These are phyloP conservation scores for Tenebrio molitor DNA, from an alignment of 1,140 invertebrate genomes.

Conservation along the genomic window DNA sequence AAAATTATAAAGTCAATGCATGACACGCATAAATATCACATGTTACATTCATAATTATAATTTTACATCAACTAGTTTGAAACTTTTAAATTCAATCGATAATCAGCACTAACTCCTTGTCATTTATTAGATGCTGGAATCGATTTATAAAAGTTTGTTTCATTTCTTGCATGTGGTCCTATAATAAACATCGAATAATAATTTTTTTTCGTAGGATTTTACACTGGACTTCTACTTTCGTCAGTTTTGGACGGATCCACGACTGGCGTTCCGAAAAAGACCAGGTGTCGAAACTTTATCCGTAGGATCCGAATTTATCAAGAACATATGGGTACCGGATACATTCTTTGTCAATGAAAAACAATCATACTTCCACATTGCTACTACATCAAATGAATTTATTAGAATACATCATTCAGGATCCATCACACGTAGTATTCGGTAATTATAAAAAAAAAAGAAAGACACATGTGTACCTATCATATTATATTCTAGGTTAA, in stretches of 20 bases:
- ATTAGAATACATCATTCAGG: conserved; percentile 95
- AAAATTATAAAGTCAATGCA: conserved; percentile 11
- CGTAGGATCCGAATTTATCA: conserved; percentile 94
- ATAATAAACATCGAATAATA: neutral
- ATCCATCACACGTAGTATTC: conserved; percentile 94
- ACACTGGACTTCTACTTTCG: conserved; percentile 99
- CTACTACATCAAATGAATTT: conserved; percentile 97
- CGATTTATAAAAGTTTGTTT: neutral
- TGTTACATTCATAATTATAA: too few relatives aligned
- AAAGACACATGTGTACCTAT: neutral
- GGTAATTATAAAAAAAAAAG: conserved; percentile 75
- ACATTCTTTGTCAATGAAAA: conserved; percentile 99
- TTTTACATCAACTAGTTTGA: neutral
- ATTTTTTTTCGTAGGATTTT: conserved; percentile 83
- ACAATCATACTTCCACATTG: conserved; percentile 98
- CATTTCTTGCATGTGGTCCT: neutral
- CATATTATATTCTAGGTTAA: conserved; percentile 82
- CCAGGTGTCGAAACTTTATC: conserved; percentile 90
- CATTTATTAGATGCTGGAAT: too few relatives aligned
- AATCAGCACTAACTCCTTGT: too few relatives aligned
- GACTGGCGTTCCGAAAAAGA: conserved; percentile 90
- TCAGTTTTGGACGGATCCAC: conserved; percentile 97
- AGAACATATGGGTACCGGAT: conserved; percentile 98
- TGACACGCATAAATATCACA: conserved; percentile 20
- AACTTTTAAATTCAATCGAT: neutral